Percentiles rank a stretch among this genome's conserved stretches.
Evolutionary conservation across 2,113 vertebrate species (phyloP).

Genomic region (Elaphurus davidianus): DNA sequence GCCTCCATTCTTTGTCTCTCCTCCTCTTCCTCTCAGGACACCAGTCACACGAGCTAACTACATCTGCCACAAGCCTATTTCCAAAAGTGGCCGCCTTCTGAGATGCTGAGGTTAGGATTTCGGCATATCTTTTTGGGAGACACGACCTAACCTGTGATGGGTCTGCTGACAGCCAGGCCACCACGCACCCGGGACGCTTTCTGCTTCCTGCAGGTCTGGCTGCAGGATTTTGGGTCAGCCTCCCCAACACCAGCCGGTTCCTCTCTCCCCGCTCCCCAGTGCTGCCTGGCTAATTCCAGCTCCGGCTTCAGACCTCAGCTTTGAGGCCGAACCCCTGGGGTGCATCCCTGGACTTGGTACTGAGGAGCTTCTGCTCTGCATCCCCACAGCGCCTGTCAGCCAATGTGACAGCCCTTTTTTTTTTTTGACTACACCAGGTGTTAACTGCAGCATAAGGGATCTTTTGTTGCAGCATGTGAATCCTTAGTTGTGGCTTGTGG

Average conservation of each 20-base stretch:
- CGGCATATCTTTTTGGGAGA: neutral
- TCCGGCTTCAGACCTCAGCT: neutral
- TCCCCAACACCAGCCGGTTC: neutral
- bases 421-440: neutral
- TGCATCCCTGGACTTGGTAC: fast-evolving
- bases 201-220: neutral
- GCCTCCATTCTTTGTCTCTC: neutral
- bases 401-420: neutral
- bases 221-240: neutral
- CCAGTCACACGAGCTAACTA: neutral
- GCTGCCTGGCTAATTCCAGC: neutral
- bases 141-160: neutral
- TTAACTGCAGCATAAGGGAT: neutral
- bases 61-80: neutral
- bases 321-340: neutral
- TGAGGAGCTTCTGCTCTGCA: neutral
- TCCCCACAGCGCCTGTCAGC: neutral
- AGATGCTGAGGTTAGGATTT: neutral
- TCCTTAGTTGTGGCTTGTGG: neutral
- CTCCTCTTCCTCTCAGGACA: neutral
- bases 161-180: neutral
- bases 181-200: fast-evolving
- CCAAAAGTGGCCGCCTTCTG: neutral
- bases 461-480: neutral
- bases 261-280: neutral